A percentile compares a stretch with the other conserved stretches of the same genome.
These are phyloP conservation scores for Diadegma fenestrale DNA, from an alignment of 2,888 invertebrate genomes.

Conservation along the genomic window DNA sequence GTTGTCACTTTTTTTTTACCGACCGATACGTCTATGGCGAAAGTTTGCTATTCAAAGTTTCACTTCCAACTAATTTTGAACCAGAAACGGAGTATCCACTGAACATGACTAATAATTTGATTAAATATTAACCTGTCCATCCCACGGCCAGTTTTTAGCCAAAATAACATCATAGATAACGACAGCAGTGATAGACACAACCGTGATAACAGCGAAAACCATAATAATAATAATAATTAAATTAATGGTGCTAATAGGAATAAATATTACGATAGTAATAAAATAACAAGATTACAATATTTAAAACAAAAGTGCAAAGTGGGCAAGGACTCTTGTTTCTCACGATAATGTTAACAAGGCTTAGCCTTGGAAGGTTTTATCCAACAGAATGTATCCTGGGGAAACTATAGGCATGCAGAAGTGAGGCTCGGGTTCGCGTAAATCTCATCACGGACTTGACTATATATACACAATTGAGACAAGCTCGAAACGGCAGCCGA, in stretches of 20 bases:
- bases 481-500: slow-evolving; percentile 18
- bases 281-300: background rate
- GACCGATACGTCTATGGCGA: background rate
- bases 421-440: slow-evolving; percentile 34
- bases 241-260: background rate
- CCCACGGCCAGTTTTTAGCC: background rate
- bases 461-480: slow-evolving; percentile 31
- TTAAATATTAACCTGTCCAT: background rate
- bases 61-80: background rate
- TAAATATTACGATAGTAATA: slow-evolving; percentile 1
- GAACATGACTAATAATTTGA: background rate
- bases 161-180: too few relatives aligned
- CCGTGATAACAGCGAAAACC: background rate
- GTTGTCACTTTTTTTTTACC: background rate
- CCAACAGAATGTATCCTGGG: slow-evolving; percentile 9
- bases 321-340: slow-evolving; percentile 65
- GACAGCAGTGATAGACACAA: background rate
- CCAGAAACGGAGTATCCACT: background rate
- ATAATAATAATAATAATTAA: background rate
- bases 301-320: slow-evolving; percentile 24
- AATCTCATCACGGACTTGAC: slow-evolving; percentile 24
- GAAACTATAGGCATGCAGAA: slow-evolving; percentile 40
- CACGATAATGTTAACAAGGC: slow-evolving; percentile 63
- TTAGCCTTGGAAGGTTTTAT: slow-evolving; percentile 53
- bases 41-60: slow-evolving; percentile 6